A percentile compares a stretch with the other conserved stretches of the same genome.
phyloP scores from a whole-genome alignment of 2,888 invertebrate species.

The Polietes domitor region DNA sequence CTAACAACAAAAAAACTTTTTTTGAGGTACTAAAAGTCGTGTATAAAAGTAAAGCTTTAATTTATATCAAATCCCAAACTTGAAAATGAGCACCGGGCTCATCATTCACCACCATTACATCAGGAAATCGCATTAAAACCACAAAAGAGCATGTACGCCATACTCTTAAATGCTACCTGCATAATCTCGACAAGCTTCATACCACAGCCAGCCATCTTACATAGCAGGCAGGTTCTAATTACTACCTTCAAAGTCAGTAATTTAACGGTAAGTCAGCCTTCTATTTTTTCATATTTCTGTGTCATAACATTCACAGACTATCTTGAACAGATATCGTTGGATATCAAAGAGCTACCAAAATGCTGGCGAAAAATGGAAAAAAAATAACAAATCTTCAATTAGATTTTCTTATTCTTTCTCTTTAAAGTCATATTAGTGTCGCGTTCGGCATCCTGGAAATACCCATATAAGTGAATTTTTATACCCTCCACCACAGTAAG shows the following conservation, averaged over 20 bases:
- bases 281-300: no score
- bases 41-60: constrained; percentile 48
- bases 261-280: neutral
- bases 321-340: no score
- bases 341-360: no score
- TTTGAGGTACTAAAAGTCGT: neutral
- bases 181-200: neutral
- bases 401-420: no score
- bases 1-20: constrained; percentile 27
- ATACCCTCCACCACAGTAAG: no score
- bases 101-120: neutral
- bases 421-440: no score
- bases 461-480: no score
- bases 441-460: no score
- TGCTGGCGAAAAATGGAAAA: no score
- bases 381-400: no score
- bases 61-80: constrained; percentile 39
- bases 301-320: no score
- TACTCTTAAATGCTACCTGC: constrained; percentile 17
- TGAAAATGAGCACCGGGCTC: constrained; percentile 31
- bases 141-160: constrained; percentile 17
- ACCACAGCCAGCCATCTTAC: neutral
- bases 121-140: neutral
- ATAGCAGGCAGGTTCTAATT: neutral
- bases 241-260: constrained; percentile 15